A percentile compares a stretch with the other conserved stretches of the same genome.
These are phyloP conservation scores for Todiramphus saurophagus DNA, from an alignment of 2,113 vertebrate genomes.

Conservation along the genomic window DNA sequence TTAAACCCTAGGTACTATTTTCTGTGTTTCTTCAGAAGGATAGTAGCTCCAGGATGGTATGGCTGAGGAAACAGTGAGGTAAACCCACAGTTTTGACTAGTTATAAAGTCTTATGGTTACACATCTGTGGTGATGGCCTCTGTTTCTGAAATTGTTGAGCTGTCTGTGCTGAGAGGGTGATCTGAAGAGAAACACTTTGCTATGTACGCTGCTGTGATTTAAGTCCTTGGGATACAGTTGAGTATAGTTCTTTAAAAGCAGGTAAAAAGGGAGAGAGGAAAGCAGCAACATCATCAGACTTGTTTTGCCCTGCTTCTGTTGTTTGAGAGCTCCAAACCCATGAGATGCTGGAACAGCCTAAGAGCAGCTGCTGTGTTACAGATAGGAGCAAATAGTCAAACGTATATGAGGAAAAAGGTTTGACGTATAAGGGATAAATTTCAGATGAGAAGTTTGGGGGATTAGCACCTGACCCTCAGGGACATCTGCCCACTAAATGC, in stretches of 20 bases:
- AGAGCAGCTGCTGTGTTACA: not conserved
- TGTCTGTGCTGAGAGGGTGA: not conserved
- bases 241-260: not conserved
- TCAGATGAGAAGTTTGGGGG: not conserved
- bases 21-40: not conserved
- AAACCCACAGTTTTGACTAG: not conserved
- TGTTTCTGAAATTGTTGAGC: not conserved
- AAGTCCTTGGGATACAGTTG: not conserved
- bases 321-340: not conserved
- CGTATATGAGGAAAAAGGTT: not conserved
- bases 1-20: not conserved
- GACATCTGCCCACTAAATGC: rapidly evolving
- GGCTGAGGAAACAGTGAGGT: not conserved
- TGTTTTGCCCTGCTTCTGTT: not conserved
- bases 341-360: not conserved
- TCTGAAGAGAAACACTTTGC: not conserved
- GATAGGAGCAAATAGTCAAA: not conserved
- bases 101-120: not conserved
- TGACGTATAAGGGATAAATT: not conserved
- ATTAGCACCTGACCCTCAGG: not conserved
- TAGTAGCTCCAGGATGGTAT: not conserved
- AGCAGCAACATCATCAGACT: not conserved
- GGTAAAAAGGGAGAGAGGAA: not conserved
- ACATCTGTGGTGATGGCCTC: not conserved
- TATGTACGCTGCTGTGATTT: not conserved